phyloP scores from a whole-genome alignment of 2,888 invertebrate species.

The Pseudococcus viburni region DNA sequence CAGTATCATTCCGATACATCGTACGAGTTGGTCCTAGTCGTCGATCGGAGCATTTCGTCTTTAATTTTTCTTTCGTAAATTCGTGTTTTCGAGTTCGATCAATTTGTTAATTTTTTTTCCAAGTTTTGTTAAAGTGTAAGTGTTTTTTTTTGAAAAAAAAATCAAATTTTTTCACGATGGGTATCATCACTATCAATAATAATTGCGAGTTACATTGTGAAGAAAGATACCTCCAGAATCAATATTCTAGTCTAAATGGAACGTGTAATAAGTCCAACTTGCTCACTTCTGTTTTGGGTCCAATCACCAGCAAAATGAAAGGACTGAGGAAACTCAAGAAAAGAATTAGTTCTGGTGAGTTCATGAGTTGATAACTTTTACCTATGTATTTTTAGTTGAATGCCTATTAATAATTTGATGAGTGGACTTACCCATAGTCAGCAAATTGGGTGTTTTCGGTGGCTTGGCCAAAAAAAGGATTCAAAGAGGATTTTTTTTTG shows the following conservation, averaged over 20 bases:
- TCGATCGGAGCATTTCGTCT: not conserved
- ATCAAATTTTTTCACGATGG: not conserved
- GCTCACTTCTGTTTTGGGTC: not conserved
- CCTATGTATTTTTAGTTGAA: not conserved
- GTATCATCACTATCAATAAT: not conserved
- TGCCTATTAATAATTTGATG: no score
- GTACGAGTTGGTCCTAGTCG: not conserved
- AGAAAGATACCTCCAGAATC: not conserved
- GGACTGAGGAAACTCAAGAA: constrained; percentile 6
- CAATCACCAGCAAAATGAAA: not conserved
- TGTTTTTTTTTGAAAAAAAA: not conserved
- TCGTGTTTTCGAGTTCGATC: not conserved
- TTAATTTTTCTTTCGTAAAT: not conserved
- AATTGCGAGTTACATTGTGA: not conserved
- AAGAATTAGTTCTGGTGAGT: not conserved
- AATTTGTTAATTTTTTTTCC: not conserved
- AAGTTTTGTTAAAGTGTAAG: not conserved
- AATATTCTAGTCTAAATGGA: not conserved
- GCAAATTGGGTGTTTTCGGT: no score
- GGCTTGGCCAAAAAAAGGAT: no score
- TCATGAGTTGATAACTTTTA: not conserved
- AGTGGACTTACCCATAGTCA: no score
- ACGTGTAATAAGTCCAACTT: constrained; percentile 1
- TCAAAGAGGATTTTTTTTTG: no score
- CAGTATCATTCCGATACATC: constrained; percentile 26